A percentile compares a stretch with the other conserved stretches of the same genome.
phyloP scores from a whole-genome alignment of 2,888 invertebrate species.

The Apamea monoglypha region DNA sequence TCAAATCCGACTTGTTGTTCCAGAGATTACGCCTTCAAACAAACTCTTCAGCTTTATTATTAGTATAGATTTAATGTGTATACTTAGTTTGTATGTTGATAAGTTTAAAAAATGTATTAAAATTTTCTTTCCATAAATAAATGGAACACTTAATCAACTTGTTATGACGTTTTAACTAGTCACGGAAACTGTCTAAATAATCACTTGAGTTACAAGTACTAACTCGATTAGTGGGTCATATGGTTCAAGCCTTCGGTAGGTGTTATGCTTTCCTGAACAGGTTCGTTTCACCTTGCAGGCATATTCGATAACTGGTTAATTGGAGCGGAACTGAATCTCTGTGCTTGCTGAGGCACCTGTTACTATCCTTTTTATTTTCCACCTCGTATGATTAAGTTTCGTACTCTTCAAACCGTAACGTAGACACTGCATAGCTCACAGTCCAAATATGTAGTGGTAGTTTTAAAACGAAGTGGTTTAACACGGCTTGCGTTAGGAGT shows the following conservation, averaged over 20 bases:
- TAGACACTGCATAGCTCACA: background rate
- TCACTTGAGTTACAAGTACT: background rate
- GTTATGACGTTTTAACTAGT: background rate
- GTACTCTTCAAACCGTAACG: background rate
- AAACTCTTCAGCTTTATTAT: too few relatives aligned
- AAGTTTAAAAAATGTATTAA: too few relatives aligned
- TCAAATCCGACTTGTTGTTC: too few relatives aligned
- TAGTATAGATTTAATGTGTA: too few relatives aligned
- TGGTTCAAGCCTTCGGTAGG: background rate
- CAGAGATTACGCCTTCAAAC: too few relatives aligned
- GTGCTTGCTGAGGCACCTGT: background rate
- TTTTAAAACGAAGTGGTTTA: background rate
- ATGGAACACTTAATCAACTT: background rate
- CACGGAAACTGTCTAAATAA: background rate
- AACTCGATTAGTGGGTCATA: background rate
- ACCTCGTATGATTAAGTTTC: background rate
- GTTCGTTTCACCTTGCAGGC: background rate
- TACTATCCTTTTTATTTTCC: background rate
- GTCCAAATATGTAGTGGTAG: background rate
- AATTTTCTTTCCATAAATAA: too few relatives aligned
- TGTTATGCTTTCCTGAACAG: background rate
- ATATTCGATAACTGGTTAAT: conserved; percentile 14
- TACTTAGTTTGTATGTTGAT: too few relatives aligned
- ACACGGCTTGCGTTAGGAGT: too few relatives aligned
- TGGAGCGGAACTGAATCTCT: background rate